phyloP scores from a whole-genome alignment of 1,140 invertebrate genomes.

The Charaxes varanes region DNA sequence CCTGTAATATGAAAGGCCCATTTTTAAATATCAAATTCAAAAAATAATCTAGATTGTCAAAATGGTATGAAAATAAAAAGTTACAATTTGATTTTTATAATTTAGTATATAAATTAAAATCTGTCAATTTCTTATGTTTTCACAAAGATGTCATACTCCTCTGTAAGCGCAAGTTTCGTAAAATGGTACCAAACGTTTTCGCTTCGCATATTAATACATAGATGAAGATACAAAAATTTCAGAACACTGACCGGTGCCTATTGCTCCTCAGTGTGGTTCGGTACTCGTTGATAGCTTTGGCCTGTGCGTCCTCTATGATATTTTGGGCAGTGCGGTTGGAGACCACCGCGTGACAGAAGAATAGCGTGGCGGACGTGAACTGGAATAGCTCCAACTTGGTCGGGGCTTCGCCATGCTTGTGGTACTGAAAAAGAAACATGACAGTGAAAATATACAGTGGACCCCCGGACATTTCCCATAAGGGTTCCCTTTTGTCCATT shows the following conservation, averaged over 20 bases:
- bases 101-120: too few species aligned
- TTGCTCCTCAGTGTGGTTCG: conserved; percentile 53
- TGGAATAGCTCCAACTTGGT: conserved; percentile 64
- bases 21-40: too few species aligned
- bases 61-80: too few species aligned
- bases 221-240: conserved; percentile 2
- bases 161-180: too few species aligned
- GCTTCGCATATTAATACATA: too few species aligned
- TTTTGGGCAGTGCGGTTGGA: conserved; percentile 56
- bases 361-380: conserved; percentile 51
- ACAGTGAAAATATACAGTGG: background rate
- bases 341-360: conserved; percentile 60
- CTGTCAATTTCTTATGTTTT: too few species aligned
- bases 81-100: too few species aligned
- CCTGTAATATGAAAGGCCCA: conserved; percentile 35
- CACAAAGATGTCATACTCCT: too few species aligned
- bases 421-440: conserved; percentile 34
- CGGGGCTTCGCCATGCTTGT: conserved; percentile 52
- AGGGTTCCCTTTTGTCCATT: too few species aligned
- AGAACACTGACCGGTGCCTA: conserved; percentile 41
- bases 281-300: conserved; percentile 58
- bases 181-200: too few species aligned
- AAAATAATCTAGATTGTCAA: too few species aligned
- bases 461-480: too few species aligned
- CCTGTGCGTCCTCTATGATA: conserved; percentile 60